Conservation (phyloP, 2,113 vertebrate genomes). For the Meleagris gallopavo region DNA sequence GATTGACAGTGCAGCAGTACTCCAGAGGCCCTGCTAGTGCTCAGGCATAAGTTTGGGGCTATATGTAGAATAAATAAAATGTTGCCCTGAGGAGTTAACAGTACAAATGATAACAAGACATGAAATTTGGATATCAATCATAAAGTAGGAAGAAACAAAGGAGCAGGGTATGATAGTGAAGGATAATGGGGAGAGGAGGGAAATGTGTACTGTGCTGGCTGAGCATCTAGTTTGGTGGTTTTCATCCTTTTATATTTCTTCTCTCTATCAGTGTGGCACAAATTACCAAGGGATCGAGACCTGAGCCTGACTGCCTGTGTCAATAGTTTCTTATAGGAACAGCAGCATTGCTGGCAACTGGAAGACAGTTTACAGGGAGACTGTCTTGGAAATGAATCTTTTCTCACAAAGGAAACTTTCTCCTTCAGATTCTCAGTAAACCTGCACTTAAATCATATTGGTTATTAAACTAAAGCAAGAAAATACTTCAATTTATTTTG, state of each 20-base stretch:
- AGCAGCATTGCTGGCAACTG: not conserved
- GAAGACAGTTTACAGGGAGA: not conserved
- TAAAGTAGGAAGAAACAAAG: not conserved
- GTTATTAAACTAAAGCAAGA: not conserved
- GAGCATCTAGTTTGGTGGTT: not conserved
- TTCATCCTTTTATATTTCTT: not conserved
- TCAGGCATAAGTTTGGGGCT: not conserved
- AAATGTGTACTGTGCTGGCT: not conserved
- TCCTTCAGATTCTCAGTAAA: not conserved
- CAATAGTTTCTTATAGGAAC: not conserved
- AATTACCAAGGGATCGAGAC: not conserved
- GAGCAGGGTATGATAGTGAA: not conserved
- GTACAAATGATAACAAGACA: not conserved
- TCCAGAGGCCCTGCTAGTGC: not conserved
- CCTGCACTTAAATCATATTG: not conserved
- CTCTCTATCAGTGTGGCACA: not conserved
- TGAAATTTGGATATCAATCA: not conserved
- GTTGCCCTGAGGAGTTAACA: not conserved
- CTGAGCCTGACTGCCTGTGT: not conserved
- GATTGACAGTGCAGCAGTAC: not conserved
- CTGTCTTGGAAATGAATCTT: fast-evolving
- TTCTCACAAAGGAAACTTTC: not conserved
- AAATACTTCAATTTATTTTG: not conserved
- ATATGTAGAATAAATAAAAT: not conserved
- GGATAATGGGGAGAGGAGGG: not conserved